Percentiles rank a stretch among this genome's conserved stretches.
Evolutionary conservation across 2,113 vertebrate genomes (phyloP).

Genomic region (Deroptyus accipitrinus): DNA sequence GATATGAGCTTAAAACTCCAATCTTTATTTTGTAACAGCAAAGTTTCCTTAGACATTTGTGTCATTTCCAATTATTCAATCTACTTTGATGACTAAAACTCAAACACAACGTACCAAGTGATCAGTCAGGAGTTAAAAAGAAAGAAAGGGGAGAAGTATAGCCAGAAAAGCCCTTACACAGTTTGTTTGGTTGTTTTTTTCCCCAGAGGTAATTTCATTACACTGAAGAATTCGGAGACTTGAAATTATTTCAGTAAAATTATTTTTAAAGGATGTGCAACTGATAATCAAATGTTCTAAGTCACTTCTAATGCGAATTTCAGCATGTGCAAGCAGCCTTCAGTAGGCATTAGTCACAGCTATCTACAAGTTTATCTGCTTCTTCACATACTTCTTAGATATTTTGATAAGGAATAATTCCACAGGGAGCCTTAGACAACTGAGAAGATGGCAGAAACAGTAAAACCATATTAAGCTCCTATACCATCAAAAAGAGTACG

Average conservation of each 20-base stretch:
- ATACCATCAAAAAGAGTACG: not conserved
- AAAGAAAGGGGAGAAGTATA: not conserved
- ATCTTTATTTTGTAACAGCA: not conserved
- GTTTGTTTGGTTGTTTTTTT: not conserved
- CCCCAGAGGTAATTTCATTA: not conserved
- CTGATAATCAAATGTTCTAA: not conserved
- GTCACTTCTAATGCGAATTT: not conserved
- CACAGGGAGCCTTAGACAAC: not conserved
- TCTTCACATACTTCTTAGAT: not conserved
- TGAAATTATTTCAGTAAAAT: not conserved
- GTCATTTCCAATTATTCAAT: not conserved
- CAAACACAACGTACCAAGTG: not conserved
- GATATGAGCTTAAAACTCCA: not conserved
- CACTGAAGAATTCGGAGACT: not conserved
- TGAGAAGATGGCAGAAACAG: not conserved
- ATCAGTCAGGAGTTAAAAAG: not conserved
- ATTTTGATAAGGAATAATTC: not conserved
- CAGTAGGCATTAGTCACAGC: not conserved
- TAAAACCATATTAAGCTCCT: not conserved
- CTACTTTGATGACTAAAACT: not conserved
- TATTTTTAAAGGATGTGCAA: not conserved
- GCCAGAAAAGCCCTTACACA: not conserved
- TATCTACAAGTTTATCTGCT: not conserved
- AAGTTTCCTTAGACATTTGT: not conserved
- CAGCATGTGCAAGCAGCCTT: not conserved